A percentile compares a stretch with the other conserved stretches of the same genome.
Conservation (phyloP, 2,797 vertebrate genomes). For the Hafferia zeledoni region DNA sequence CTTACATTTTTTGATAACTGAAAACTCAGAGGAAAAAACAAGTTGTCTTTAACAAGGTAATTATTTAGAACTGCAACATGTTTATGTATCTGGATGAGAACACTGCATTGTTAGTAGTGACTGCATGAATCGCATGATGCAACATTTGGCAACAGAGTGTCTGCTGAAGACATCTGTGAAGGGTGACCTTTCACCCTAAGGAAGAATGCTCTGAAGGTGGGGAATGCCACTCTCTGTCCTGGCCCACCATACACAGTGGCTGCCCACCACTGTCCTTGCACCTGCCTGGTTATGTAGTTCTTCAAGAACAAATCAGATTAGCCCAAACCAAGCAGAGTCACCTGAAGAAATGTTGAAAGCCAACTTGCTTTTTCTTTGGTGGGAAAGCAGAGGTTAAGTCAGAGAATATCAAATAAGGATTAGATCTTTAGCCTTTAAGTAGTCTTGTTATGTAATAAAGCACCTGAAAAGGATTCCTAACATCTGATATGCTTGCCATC, state of each 20-base stretch:
- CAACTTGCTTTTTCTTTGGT: neutral
- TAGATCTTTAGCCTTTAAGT: neutral
- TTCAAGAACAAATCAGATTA: neutral
- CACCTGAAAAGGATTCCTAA: neutral
- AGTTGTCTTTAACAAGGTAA: slow-evolving; percentile 46
- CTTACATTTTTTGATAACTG: neutral
- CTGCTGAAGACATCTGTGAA: slow-evolving; percentile 91
- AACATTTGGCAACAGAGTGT: slow-evolving; percentile 89
- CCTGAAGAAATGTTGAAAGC: neutral
- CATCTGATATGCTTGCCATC: neutral
- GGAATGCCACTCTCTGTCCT: slow-evolving; percentile 78
- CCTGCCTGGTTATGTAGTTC: neutral
- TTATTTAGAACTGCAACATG: slow-evolving; percentile 58
- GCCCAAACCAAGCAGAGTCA: slow-evolving; percentile 7
- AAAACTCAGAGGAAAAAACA: neutral
- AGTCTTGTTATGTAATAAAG: neutral
- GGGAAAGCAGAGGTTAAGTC: neutral
- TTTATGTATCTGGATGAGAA: slow-evolving; percentile 76
- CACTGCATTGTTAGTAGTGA: slow-evolving; percentile 84
- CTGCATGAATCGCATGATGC: slow-evolving; percentile 84
- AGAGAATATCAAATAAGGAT: neutral
- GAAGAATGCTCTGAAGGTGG: slow-evolving; percentile 92
- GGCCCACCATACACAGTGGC: slow-evolving; percentile 78
- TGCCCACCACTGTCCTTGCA: slow-evolving; percentile 61
- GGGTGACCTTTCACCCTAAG: slow-evolving; percentile 87